A percentile compares a stretch with the other conserved stretches of the same genome.
Evolutionary conservation across 2,113 vertebrate species (phyloP).

Genomic region (Ammodytes marinus): DNA sequence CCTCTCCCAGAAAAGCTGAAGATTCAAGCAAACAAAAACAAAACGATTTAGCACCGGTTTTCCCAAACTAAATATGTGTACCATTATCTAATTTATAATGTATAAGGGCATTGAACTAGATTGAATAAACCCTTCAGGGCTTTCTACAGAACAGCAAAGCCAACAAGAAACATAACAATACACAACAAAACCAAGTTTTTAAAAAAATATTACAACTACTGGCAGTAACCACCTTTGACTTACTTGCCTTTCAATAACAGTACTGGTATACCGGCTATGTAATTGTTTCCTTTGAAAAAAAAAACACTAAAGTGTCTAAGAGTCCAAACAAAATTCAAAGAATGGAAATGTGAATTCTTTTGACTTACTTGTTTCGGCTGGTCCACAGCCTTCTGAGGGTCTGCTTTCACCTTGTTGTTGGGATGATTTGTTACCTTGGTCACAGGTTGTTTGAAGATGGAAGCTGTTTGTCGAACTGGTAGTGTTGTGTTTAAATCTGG

Average conservation of each 20-base stretch:
- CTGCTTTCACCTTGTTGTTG: conserved; percentile 96
- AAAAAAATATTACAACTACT: conserved; percentile 1
- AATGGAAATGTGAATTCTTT: not conserved
- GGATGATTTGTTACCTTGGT: conserved; percentile 99
- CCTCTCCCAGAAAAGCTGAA: conserved; percentile 97
- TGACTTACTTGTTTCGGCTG: conserved; percentile 93
- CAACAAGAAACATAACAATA: not conserved
- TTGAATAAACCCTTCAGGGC: not conserved
- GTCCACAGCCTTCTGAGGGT: conserved; percentile 95
- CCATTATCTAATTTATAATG: not conserved
- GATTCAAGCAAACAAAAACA: conserved; percentile 25
- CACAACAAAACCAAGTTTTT: not conserved
- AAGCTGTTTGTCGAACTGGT: conserved; percentile 95
- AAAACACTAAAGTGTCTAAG: not conserved
- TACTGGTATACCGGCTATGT: not conserved
- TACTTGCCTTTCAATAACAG: not conserved
- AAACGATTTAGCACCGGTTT: not conserved
- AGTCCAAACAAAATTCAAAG: not conserved
- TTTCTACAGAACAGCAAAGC: not conserved
- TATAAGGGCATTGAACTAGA: not conserved
- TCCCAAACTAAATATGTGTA: not conserved
- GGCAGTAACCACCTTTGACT: not conserved
- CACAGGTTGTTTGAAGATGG: conserved; percentile 98
- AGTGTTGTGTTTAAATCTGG: conserved; percentile 96
- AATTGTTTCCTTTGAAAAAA: not conserved